Conservation (phyloP, 2,113 vertebrate species). For the Saiga tatarica region DNA sequence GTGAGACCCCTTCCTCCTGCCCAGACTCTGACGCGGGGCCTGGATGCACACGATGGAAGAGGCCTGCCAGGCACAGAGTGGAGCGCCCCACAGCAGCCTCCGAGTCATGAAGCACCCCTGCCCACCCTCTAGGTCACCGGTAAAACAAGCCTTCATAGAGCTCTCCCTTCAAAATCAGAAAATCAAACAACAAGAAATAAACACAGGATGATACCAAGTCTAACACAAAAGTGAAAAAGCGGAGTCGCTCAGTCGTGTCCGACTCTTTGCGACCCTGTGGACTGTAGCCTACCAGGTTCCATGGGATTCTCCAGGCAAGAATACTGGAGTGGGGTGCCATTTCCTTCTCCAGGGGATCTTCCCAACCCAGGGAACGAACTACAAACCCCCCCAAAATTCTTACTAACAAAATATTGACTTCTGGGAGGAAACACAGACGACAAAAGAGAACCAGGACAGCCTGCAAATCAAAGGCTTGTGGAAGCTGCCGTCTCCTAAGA, state of each 20-base stretch:
- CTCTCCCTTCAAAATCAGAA: background rate
- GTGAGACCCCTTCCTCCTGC: background rate
- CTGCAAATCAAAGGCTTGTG: fast-evolving
- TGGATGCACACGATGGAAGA: fast-evolving
- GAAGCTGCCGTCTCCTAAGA: fast-evolving
- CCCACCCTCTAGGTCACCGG: fast-evolving
- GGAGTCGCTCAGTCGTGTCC: too few species aligned
- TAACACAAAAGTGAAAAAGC: background rate
- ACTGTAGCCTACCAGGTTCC: too few species aligned
- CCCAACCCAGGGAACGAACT: too few species aligned
- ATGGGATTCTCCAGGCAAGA: too few species aligned
- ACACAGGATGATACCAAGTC: fast-evolving
- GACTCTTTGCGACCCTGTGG: too few species aligned
- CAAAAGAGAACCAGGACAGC: fast-evolving
- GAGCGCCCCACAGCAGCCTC: fast-evolving
- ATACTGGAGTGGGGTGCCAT: too few species aligned
- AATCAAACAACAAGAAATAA: fast-evolving
- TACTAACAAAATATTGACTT: background rate
- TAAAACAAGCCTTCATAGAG: fast-evolving
- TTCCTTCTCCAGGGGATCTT: too few species aligned
- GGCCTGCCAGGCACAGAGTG: too few species aligned
- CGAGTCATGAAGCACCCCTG: background rate
- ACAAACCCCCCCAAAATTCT: too few species aligned
- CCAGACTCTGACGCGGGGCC: background rate
- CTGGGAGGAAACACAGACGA: fast-evolving